phyloP scores from a whole-genome alignment of 2,888 invertebrate genomes.

The Meandrusa payeni region DNA sequence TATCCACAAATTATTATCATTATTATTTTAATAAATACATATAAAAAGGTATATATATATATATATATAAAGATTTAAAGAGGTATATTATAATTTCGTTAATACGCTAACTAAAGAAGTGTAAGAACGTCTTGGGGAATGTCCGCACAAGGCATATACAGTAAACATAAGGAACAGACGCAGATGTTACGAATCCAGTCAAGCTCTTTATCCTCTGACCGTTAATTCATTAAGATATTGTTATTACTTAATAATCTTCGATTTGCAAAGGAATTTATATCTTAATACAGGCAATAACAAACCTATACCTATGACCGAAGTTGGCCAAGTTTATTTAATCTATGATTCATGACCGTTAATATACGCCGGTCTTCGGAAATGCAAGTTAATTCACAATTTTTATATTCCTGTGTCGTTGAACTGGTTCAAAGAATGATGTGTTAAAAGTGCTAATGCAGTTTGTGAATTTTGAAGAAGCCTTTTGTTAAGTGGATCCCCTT shows the following conservation, averaged over 20 bases:
- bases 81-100: no score
- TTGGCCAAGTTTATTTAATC: constrained; percentile 13
- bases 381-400: constrained; percentile 12
- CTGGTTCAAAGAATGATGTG: constrained; percentile 18
- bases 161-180: constrained; percentile 2
- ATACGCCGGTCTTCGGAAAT: constrained; percentile 5
- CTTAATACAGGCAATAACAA: constrained; percentile 23
- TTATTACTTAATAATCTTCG: constrained; percentile 26
- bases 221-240: constrained; percentile 25
- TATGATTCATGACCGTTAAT: constrained; percentile 20
- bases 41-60: no score
- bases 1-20: no score
- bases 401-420: constrained; percentile 24
- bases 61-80: no score
- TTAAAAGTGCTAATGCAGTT: constrained; percentile 26
- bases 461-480: constrained; percentile 23
- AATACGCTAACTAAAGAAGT: no score
- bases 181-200: constrained; percentile 8
- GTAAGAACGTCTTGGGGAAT: no score
- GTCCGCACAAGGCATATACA: neutral
- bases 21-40: no score
- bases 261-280: constrained; percentile 22
- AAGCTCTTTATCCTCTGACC: constrained; percentile 5
- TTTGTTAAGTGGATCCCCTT: constrained; percentile 15
- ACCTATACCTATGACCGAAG: constrained; percentile 11